phyloP scores from a whole-genome alignment of 2,113 vertebrate species.

The Formicarius rufipectus region DNA sequence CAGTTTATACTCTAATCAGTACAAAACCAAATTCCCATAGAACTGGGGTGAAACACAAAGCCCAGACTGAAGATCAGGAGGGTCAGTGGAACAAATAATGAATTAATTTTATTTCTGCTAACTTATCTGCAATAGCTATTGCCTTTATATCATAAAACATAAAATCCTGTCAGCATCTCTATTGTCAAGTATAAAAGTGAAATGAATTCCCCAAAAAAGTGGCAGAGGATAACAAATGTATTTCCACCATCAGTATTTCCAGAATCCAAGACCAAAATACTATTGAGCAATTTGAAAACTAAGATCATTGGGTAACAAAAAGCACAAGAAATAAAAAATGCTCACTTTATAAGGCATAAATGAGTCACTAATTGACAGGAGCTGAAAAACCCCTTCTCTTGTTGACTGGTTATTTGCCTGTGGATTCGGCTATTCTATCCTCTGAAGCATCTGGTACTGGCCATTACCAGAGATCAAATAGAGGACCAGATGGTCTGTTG shows the following conservation, averaged over 20 bases:
- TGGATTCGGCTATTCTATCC: neutral
- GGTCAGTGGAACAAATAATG: neutral
- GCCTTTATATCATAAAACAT: neutral
- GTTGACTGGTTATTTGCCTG: neutral
- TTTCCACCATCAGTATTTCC: neutral
- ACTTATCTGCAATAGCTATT: neutral
- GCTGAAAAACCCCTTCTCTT: neutral
- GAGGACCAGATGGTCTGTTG: constrained; percentile 59
- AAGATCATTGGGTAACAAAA: neutral
- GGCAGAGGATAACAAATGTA: neutral
- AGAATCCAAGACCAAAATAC: neutral
- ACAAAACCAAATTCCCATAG: neutral
- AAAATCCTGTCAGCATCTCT: neutral
- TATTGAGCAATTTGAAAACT: neutral
- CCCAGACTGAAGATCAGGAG: neutral
- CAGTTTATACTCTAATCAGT: neutral
- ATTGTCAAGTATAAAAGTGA: neutral
- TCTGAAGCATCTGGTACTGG: constrained; percentile 53
- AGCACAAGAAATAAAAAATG: neutral
- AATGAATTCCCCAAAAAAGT: neutral
- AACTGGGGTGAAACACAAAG: neutral
- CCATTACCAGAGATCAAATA: constrained; percentile 64
- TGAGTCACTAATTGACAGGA: constrained; percentile 31
- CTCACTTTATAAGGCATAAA: neutral
- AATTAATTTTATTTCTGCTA: neutral